Percentiles rank a stretch among this genome's conserved stretches.
Evolutionary conservation across 2,113 vertebrate genomes (phyloP).

Genomic region (Carassius auratus): DNA sequence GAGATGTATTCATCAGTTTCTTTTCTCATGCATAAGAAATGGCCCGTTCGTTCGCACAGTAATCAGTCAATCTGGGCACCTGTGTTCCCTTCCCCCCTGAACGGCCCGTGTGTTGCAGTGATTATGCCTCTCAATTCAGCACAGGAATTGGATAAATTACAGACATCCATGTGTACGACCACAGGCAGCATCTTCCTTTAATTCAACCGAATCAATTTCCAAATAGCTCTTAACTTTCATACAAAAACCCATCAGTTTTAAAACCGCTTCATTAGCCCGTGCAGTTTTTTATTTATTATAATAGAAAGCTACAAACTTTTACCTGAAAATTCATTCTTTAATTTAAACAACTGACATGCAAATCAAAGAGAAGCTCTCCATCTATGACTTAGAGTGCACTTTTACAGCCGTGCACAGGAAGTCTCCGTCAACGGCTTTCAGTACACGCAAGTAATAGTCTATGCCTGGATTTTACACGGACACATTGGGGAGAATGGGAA

Average conservation of each 20-base stretch:
- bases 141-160: slow-evolving; percentile 38
- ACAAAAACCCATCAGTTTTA: not conserved
- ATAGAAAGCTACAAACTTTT: not conserved
- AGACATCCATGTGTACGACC: slow-evolving; percentile 34
- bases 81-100: not conserved
- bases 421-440: slow-evolving; percentile 53
- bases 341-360: slow-evolving; percentile 41
- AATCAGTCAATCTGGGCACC: slow-evolving; percentile 21
- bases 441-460: slow-evolving; percentile 64
- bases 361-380: slow-evolving; percentile 51
- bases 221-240: not conserved
- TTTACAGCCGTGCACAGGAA: not conserved
- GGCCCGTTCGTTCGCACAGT: not conserved
- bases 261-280: not conserved
- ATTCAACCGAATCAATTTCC: slow-evolving; percentile 32
- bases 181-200: not conserved
- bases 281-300: not conserved
- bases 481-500: slow-evolving; percentile 56
- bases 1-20: not conserved
- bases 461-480: slow-evolving; percentile 63
- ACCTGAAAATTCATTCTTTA: slow-evolving; percentile 47
- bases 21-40: slow-evolving; percentile 19
- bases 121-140: slow-evolving; percentile 35
- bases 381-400: slow-evolving; percentile 51
- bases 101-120: slow-evolving; percentile 18